A percentile compares a stretch with the other conserved stretches of the same genome.
Evolutionary conservation across 35 echinoderm and acorn worm species (phyloP).

Genomic region (Antedon bifida): DNA sequence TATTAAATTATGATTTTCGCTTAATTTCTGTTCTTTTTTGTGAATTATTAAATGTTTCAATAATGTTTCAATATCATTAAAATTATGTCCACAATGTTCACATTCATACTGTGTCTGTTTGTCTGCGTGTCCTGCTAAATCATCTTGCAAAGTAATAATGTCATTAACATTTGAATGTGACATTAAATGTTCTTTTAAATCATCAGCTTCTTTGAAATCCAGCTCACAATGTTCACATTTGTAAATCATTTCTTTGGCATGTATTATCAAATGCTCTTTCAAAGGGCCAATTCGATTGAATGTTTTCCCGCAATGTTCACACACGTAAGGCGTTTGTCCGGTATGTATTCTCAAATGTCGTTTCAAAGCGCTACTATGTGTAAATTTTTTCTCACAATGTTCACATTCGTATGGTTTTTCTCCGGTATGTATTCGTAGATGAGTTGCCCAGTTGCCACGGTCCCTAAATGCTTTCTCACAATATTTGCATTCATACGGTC

Average conservation of each 20-base stretch:
- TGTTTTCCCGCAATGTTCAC: neutral
- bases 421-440: neutral
- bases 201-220: neutral
- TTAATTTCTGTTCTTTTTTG: neutral
- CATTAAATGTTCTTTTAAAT: neutral
- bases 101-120: neutral
- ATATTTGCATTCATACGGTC: slow-evolving; percentile 41
- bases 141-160: neutral
- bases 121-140: neutral
- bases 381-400: neutral
- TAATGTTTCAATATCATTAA: neutral
- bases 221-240: neutral
- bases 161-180: neutral
- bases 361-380: neutral
- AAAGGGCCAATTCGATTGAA: neutral
- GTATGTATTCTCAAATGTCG: neutral
- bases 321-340: neutral
- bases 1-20: neutral
- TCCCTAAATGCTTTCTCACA: slow-evolving; percentile 47
- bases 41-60: neutral
- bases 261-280: neutral
- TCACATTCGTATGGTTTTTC: slow-evolving; percentile 7
- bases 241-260: neutral
- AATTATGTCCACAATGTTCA: neutral
- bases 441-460: neutral